Evolutionary conservation across 2,797 vertebrate species (phyloP).

Genomic region (Triplophysa bombifrons): DNA sequence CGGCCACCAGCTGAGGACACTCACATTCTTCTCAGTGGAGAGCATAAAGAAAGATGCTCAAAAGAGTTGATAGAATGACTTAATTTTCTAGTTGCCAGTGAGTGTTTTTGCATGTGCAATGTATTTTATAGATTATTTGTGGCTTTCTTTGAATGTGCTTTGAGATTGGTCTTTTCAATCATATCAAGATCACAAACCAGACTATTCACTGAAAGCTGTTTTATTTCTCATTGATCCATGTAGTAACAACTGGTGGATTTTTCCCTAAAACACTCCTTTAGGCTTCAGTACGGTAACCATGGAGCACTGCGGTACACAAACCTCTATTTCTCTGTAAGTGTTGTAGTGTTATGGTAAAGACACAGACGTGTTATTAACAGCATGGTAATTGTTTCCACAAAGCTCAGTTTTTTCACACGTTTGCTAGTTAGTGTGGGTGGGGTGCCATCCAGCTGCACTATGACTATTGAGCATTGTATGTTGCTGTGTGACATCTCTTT

Average conservation of each 20-base stretch:
- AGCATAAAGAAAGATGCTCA: neutral
- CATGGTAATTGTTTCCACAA: slow-evolving; percentile 71
- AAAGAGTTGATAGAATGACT: neutral
- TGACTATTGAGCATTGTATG: slow-evolving; percentile 49
- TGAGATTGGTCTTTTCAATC: neutral
- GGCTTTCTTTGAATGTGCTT: neutral
- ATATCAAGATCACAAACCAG: neutral
- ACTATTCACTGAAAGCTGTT: neutral
- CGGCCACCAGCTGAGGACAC: slow-evolving; percentile 50
- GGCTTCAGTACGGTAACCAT: slow-evolving; percentile 58
- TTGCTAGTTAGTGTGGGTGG: slow-evolving; percentile 70
- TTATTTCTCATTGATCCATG: slow-evolving; percentile 26
- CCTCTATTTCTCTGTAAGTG: slow-evolving; percentile 48
- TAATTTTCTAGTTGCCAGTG: neutral
- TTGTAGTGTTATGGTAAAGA: slow-evolving; percentile 21
- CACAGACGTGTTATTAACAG: slow-evolving; percentile 48
- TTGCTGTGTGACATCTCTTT: slow-evolving; percentile 59
- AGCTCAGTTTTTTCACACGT: slow-evolving; percentile 64
- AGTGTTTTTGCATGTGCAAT: too few relatives aligned
- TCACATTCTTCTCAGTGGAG: slow-evolving; percentile 12
- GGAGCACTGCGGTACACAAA: slow-evolving; percentile 46
- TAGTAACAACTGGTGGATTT: slow-evolving; percentile 15
- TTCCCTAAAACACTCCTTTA: slow-evolving; percentile 55
- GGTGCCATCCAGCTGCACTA: slow-evolving; percentile 69
- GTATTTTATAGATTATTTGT: too few relatives aligned